Evolutionary conservation across 2,797 vertebrate species (phyloP), one percentile per base, ranked within the genome.

Genomic region (Columba guinea): DNA sequence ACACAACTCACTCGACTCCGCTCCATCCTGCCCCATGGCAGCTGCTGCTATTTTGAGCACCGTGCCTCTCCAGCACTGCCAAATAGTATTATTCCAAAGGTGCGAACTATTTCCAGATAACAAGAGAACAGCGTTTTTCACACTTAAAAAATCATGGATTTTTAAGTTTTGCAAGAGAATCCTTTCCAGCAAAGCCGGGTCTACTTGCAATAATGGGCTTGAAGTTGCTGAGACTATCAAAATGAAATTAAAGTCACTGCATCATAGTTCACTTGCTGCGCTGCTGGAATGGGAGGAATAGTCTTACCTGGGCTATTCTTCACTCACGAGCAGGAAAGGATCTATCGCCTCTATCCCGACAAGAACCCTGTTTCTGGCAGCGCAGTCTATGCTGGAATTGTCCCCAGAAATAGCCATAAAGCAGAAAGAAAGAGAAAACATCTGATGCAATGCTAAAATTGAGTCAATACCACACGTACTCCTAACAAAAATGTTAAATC

Each of bases 41-140:
- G 94, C 92, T 73, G 89, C 68, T 95, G 91, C 94, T 96, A 94
- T 95, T 96, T 87, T 89, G 27, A 90, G 95, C 91, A 0, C 68
- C 32, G 1, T 79, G 83, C 51, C 64, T 80, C 90, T 56, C 90
- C 87, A 62, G 58, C 4, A 1, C 87, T 83, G 75, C 75, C 3
- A 5, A 75, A 48, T 58, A 46, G 3, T 12, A 49, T 91, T 48
- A 63, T 80, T 92, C 68, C 84, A 46, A 56, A 94, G 93, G 89
- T 84, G 84, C 87, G 56, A 82, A 87, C 30, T 79, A 64, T 64
- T 89, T 10, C 71, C 87, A 78, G 60, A 63, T 59, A 80, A 28
- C 69, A 60, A 46, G 2, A 69, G 41, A 89, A 22, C 41, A 49
- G 88, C 39, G 3, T 48, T 89, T 75, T 56, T 37, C 92, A 76